A percentile compares a stretch with the other conserved stretches of the same genome.
These are phyloP conservation scores for Acromyrmex heyeri DNA, from an alignment of 1,140 invertebrate genomes.

Conservation along the genomic window DNA sequence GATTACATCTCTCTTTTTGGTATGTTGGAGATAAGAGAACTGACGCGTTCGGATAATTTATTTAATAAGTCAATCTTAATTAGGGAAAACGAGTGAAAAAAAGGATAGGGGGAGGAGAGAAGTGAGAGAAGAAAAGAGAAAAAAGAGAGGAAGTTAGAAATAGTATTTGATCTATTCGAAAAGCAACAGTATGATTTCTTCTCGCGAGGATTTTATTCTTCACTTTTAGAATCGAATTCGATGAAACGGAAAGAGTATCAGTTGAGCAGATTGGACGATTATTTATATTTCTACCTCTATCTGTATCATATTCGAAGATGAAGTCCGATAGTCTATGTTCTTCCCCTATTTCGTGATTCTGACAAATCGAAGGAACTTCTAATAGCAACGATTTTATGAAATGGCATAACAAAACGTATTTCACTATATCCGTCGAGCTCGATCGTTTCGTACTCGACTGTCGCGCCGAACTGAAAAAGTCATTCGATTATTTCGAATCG, in stretches of 20 bases:
- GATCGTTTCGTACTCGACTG: conserved; percentile 4
- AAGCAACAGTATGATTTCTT: conserved; percentile 19
- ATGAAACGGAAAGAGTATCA: conserved; percentile 8
- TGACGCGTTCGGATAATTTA: not conserved
- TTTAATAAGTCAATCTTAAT: conserved; percentile 26
- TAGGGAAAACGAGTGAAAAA: not conserved
- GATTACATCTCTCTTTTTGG: not conserved
- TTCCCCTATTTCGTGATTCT: conserved; percentile 39
- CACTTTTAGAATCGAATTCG: conserved; percentile 23
- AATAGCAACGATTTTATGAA: conserved; percentile 78
- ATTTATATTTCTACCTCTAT: too few relatives aligned
- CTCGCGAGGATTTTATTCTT: conserved; percentile 13
- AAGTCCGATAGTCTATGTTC: conserved; percentile 19
- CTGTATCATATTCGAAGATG: conserved; percentile 3
- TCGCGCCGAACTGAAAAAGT: conserved; percentile 22
- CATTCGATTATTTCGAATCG: conserved; percentile 39
- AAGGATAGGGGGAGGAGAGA: not conserved
- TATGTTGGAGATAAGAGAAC: conserved; percentile 5
- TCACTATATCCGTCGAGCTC: conserved; percentile 59
- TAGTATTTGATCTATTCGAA: conserved; percentile 20
- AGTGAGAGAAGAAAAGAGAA: not conserved
- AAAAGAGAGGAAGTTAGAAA: not conserved
- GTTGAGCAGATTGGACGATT: too few relatives aligned
- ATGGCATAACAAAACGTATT: conserved; percentile 79
- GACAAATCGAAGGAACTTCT: conserved; percentile 74